phyloP scores from a whole-genome alignment of 1,140 invertebrate genomes.

The Papilio polyxenes region DNA sequence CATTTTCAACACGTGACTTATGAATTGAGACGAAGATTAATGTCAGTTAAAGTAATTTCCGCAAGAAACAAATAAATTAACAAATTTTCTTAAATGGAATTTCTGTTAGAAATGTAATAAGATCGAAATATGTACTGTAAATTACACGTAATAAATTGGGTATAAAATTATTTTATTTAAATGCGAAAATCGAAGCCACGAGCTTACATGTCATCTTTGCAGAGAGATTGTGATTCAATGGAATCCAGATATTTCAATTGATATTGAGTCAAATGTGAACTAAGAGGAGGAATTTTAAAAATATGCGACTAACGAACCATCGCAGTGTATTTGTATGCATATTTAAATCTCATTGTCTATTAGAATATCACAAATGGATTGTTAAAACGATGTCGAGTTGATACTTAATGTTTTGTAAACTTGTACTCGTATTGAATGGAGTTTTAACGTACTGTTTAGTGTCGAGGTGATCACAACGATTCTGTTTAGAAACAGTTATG shows the following conservation, averaged over 20 bases:
- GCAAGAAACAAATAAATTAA: too few species aligned
- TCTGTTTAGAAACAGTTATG: slow-evolving; percentile 18
- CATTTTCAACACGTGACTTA: too few species aligned
- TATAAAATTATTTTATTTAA: too few species aligned
- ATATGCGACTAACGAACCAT: neutral
- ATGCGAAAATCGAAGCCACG: too few species aligned
- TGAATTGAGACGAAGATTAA: too few species aligned
- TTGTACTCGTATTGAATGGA: neutral
- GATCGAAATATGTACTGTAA: too few species aligned
- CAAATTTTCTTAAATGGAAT: too few species aligned
- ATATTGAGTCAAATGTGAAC: neutral
- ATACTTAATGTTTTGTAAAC: slow-evolving; percentile 22
- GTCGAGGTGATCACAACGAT: neutral
- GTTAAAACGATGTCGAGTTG: neutral
- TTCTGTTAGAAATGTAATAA: too few species aligned
- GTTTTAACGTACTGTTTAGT: slow-evolving; percentile 8
- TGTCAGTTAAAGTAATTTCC: too few species aligned
- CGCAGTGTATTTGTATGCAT: neutral
- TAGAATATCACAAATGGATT: slow-evolving; percentile 8
- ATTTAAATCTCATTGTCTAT: slow-evolving; percentile 20
- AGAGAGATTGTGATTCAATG: neutral
- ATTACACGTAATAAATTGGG: too few species aligned
- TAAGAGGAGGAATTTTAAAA: neutral
- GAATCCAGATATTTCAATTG: neutral
- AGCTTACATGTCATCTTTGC: too few species aligned